Base-by-base conservation (phyloP, 2,888 invertebrate genomes). In the Xestia c-nigrum region DNA sequence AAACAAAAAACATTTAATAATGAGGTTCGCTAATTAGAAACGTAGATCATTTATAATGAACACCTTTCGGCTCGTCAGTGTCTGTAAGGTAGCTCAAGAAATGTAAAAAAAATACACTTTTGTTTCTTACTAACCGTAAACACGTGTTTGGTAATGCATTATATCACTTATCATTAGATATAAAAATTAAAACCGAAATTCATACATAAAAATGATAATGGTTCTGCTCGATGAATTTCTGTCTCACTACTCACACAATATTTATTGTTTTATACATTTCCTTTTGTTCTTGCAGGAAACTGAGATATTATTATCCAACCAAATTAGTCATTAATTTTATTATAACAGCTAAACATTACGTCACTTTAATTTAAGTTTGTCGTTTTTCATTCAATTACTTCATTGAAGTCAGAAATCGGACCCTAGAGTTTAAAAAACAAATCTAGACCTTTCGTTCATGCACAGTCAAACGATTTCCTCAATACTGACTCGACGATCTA, bases 31-130 rank as follows among this genome's bases (percentile, higher is more conserved):
- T 31, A 31, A 74, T 47, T 74, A 40, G 21, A 74, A 47, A 21
- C n/a, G 16, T 57, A 31, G n/a, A 70, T 59, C 38, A 70, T 70
- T 57, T 16, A 59, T 59, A 74, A 74, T 71, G n/a, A 59, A 59
- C 59, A 59, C 12, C 9, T 43, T 74, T 61, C 43, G 16, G 43
- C n/a, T 43, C 31, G 43, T 52, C 31, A 12, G 59, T 16, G n/a
- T 43, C 9, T 9, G 31, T 31, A 31, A 31, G 31, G 31, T 31
- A 31, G 31, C 31, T 61, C n/a, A 63, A n/a, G 14, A 43, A 9
- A 43, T 10, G 9, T 9, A 52, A 21, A 31, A 72, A 61, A n/a
- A 21, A 31, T n/a, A 31, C 43, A 52, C 6, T 24, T 24, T 24
- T 74, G 31, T 46, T 73, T 75, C n/a, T 46, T n/a, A 24, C 7